These are phyloP conservation scores for Strix aluco DNA, from an alignment of 2,113 vertebrate species.

Conservation along the genomic window DNA sequence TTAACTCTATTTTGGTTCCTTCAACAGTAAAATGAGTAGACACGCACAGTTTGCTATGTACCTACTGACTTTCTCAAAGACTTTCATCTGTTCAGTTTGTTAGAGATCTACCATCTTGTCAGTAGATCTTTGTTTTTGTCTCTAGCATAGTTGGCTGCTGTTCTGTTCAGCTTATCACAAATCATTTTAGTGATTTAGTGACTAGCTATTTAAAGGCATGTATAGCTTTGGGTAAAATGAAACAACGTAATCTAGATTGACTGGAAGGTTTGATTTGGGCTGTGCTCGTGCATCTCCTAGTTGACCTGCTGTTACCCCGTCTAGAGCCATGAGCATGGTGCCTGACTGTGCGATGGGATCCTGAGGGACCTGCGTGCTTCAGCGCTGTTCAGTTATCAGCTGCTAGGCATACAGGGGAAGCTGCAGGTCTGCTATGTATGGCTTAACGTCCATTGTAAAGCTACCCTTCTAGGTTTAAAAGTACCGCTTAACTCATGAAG, in stretches of 20 bases:
- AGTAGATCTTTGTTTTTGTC: background rate
- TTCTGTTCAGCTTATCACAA: background rate
- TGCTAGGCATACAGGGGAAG: background rate
- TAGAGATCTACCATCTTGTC: background rate
- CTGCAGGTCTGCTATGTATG: background rate
- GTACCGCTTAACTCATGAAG: background rate
- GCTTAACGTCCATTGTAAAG: background rate
- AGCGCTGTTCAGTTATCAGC: background rate
- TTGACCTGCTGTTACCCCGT: background rate
- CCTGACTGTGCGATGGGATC: background rate
- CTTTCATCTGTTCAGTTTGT: background rate
- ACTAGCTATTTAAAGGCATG: background rate
- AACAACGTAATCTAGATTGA: background rate
- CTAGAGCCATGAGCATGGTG: background rate
- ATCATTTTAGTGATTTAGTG: background rate
- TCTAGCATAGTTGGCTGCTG: background rate
- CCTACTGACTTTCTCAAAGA: background rate
- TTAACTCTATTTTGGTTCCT: background rate
- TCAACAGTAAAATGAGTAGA: background rate
- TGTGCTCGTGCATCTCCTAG: background rate
- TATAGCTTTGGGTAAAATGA: background rate
- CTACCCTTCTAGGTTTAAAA: background rate
- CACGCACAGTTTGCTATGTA: fast-evolving
- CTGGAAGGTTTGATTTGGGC: background rate
- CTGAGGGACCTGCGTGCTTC: background rate